A percentile compares a stretch with the other conserved stretches of the same genome.
Evolutionary conservation across 2,113 vertebrate genomes (phyloP).

Genomic region (Psophia crepitans): DNA sequence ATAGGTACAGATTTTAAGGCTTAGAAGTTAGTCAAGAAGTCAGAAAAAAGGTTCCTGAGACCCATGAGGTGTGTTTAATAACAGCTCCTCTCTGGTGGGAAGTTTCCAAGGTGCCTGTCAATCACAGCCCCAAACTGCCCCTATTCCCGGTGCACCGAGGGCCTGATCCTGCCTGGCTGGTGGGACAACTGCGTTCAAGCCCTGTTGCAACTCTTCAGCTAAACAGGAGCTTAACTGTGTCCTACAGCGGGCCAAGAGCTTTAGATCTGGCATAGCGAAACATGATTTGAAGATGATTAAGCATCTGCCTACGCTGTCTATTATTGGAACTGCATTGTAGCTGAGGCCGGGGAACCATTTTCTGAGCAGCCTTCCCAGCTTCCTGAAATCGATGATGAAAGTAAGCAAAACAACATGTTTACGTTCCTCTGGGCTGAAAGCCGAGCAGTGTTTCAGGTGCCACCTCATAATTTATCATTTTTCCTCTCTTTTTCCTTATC

Average conservation of each 20-base stretch:
- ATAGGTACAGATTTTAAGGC: neutral
- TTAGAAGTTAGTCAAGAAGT: neutral
- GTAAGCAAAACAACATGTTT: neutral
- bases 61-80: neutral
- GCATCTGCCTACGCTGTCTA: neutral
- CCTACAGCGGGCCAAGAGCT: neutral
- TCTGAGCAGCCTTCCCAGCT: neutral
- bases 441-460: neutral
- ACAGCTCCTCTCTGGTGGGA: neutral
- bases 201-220: neutral
- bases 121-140: neutral
- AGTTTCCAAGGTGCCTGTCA: neutral
- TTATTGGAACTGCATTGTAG: neutral
- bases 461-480: neutral
- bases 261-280: neutral
- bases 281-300: slow-evolving; percentile 21
- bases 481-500: neutral
- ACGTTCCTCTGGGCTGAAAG: neutral
- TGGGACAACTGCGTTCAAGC: neutral
- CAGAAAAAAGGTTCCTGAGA: neutral
- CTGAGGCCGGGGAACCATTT: neutral
- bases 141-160: fast-evolving
- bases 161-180: neutral
- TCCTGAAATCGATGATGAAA: neutral
- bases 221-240: slow-evolving; percentile 55